Base-by-base conservation (phyloP, 2,113 vertebrate species). In the Oreotragus oreotragus region DNA sequence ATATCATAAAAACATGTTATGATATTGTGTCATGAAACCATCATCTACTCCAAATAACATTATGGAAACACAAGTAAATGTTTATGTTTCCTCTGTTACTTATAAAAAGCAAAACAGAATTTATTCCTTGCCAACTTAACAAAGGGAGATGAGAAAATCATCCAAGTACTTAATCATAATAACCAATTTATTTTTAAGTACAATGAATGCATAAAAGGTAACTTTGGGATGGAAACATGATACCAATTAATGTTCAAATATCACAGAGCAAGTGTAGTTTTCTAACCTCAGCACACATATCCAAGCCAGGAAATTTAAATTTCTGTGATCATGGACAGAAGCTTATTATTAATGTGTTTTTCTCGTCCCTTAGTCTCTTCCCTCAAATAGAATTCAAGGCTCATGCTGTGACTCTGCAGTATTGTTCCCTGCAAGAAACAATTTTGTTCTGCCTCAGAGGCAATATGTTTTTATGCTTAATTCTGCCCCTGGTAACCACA, bases 381-480 rank as follows among this genome's bases (percentile, higher is more conserved):
- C 0, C 77, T 90, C 96, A 98, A 98, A 99, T 97, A 97, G 97
- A 98, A 98, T 98, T 98, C 97, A 98, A 98, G 95, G 88, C 94
- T 91, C 98, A 98, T 70, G 98, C 98, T 99, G 98, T 0, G 98
- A 96, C 87, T 96, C 83, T 97, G 96, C 98, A 98, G 97, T 98
- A 98, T 98, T 98, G 98, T 97, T 99, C 98, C 98, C 98, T 98
- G 98, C 96, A 97, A 99, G 98, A 98, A 98, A 98, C 49, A 81
- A 96, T 97, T 98, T 97, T 97, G 94, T 98, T 98, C 98, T 98
- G 98, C 97, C 98, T 98, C 97, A 97, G 81, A 99, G 95, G 98
- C 98, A 98, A 96, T 98, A 97, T 95, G 98, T 98, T 99, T 98
- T 98, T 98, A 97, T 98, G 98, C 98, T 98, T 99, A 98, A 98